Evolutionary conservation across 1,140 invertebrate genomes (phyloP), one percentile per base, ranked within the genome.

Genomic region (Polypedilum vanderplanki): DNA sequence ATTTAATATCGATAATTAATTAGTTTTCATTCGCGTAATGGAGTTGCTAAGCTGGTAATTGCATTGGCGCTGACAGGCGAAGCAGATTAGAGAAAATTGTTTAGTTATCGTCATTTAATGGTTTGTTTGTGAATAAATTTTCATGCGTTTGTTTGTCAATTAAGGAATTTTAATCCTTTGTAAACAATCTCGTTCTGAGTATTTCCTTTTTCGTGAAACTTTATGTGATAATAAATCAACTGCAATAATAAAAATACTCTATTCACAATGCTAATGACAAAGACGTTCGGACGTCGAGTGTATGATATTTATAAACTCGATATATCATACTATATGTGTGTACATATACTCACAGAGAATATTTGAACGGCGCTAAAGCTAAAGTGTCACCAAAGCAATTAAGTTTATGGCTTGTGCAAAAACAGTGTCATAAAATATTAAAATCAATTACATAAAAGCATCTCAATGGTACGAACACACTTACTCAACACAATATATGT

Each of bases 361-460:
- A 33, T 33, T 33, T 33, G n/a, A 57, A 57, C 10, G 46, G 46
- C 46, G 46, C 46, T 57, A 57, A 57, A 57, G 46, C 46, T 57
- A 15, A 57, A 57, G 46, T 57, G 46, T 57, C 46, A 57, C 46
- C 46, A 57, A 57, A 57, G 46, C 46, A 57, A 57, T 57, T 57
- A 57, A 57, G 12, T 57, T 57, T 57, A 57, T 57, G 12, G 46
- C 46, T 57, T 57, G 46, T 57, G 46, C 46, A 57, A 57, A 57
- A 57, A 57, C 46, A 57, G 46, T 57, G 46, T 57, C 46, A 57
- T 57, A 57, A 57, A 57, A 57, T 57, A 57, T 57, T 57, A 57
- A 57, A 57, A 57, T 57, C 46, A 57, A 57, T 57, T 57, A 57
- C 46, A 57, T 57, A 57, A 57, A 57, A 57, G 46, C 46, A 57